phyloP scores from a whole-genome alignment of 2,113 vertebrate species.

The Hippopotamus amphibius region DNA sequence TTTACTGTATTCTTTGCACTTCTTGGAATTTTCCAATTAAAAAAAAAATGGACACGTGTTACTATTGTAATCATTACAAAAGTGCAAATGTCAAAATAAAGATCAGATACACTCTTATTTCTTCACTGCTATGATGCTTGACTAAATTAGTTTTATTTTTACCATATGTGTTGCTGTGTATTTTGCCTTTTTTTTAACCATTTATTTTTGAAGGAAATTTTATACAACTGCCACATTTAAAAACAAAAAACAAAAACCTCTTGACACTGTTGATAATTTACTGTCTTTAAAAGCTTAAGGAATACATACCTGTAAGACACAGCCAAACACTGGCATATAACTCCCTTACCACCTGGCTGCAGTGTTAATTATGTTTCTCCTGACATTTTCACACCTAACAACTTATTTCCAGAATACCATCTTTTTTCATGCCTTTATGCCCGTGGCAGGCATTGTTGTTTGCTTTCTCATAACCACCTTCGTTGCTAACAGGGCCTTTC shows the following conservation, averaged over 20 bases:
- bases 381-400: not conserved
- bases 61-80: not conserved
- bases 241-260: not conserved
- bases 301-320: not conserved
- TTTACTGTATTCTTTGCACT: not conserved
- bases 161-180: not conserved
- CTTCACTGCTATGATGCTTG: not conserved
- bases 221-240: not conserved
- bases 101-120: not conserved
- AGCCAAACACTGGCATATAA: not conserved
- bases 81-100: not conserved
- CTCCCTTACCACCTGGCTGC: not conserved
- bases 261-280: not conserved
- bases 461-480: not conserved
- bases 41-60: not conserved
- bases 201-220: slow-evolving; percentile 13
- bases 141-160: not conserved
- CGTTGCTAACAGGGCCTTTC: not conserved
- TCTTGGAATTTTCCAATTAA: not conserved
- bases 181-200: not conserved
- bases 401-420: not conserved
- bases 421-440: not conserved
- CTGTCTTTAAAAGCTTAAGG: not conserved
- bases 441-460: not conserved
- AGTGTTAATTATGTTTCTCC: not conserved